Conservation (phyloP, 2,113 vertebrate genomes). For the Caretta caretta region DNA sequence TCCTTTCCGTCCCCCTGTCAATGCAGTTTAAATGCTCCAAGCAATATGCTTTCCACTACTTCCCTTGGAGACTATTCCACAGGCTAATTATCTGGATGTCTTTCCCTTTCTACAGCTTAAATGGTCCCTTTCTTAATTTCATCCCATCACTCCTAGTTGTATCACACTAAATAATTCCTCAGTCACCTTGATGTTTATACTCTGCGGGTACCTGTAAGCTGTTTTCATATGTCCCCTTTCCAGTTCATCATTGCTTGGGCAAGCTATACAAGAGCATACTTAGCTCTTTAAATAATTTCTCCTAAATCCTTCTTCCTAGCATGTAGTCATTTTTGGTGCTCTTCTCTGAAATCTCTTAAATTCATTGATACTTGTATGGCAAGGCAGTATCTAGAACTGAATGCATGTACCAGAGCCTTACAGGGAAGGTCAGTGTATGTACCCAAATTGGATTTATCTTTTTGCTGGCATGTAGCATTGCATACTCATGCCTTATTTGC, state of each 20-base stretch:
- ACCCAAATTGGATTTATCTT: neutral
- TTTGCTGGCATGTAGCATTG: neutral
- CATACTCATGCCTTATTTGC: neutral
- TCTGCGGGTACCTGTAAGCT: neutral
- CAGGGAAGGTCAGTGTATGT: neutral
- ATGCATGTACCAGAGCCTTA: neutral
- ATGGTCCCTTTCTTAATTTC: neutral
- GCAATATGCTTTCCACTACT: neutral
- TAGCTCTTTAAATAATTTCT: too few species aligned
- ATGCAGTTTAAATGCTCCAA: fast-evolving
- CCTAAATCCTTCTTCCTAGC: neutral
- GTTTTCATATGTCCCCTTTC: neutral
- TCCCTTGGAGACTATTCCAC: fast-evolving
- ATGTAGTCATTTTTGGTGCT: neutral
- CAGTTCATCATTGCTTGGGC: neutral
- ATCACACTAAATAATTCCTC: neutral
- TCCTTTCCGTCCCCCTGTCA: neutral
- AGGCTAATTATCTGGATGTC: neutral
- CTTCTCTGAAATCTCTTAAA: neutral
- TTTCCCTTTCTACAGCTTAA: neutral
- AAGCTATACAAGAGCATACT: neutral
- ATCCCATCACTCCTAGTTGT: neutral
- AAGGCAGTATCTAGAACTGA: neutral
- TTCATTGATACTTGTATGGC: neutral
- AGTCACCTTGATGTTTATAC: neutral